Percentiles rank a stretch among this genome's conserved stretches.
These are phyloP conservation scores for Phataginus tetradactyla DNA, from an alignment of 2,797 vertebrate genomes.

Conservation along the genomic window DNA sequence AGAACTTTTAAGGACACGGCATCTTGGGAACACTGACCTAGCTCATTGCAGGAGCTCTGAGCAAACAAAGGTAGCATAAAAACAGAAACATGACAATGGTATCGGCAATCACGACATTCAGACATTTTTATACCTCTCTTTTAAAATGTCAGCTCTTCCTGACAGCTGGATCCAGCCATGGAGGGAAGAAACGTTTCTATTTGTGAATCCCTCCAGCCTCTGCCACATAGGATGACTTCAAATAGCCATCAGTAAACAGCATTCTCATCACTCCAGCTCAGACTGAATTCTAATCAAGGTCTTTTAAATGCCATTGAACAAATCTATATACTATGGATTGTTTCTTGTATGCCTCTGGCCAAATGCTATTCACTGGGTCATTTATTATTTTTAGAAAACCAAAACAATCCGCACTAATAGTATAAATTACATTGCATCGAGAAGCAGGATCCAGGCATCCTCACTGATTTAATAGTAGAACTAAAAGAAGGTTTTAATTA, in stretches of 20 bases:
- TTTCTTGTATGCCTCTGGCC: conserved; percentile 84
- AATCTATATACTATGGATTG: conserved; percentile 89
- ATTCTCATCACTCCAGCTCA: conserved; percentile 81
- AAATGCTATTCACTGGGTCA: conserved; percentile 83
- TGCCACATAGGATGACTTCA: conserved; percentile 71
- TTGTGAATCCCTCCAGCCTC: conserved; percentile 76
- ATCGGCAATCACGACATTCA: conserved; percentile 58
- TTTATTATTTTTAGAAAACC: conserved; percentile 89
- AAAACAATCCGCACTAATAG: conserved; percentile 82
- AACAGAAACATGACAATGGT: conserved; percentile 69
- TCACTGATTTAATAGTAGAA: conserved; percentile 72
- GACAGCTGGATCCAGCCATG: conserved; percentile 69
- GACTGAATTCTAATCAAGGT: conserved; percentile 89
- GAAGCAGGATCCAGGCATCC: conserved; percentile 54
- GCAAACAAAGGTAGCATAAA: conserved; percentile 68
- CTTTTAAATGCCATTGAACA: conserved; percentile 90
- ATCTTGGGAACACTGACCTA: background rate
- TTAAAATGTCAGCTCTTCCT: conserved; percentile 75
- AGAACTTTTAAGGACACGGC: background rate
- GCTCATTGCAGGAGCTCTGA: background rate
- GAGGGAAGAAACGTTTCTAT: conserved; percentile 82
- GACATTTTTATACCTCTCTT: conserved; percentile 73
- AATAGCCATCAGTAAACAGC: conserved; percentile 83
- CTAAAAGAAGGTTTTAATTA: conserved; percentile 80
- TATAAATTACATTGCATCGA: conserved; percentile 76